phyloP scores from a whole-genome alignment of 2,888 invertebrate genomes.

The Diaprepes abbreviatus region DNA sequence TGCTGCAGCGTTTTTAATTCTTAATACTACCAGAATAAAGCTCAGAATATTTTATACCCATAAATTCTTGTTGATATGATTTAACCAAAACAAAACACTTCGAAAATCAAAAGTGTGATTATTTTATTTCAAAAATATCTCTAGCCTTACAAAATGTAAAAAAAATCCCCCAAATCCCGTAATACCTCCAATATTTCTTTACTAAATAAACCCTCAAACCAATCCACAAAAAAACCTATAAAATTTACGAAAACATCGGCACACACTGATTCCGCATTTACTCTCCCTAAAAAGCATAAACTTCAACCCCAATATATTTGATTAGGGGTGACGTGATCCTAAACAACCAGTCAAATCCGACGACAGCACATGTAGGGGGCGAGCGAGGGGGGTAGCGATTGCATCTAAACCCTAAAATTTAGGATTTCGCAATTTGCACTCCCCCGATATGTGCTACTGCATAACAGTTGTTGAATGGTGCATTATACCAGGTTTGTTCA shows the following conservation, averaged over 20 bases:
- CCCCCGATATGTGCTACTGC: constrained; percentile 8
- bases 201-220: not conserved
- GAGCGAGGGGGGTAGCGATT: constrained; percentile 26
- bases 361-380: constrained; percentile 23
- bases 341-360: constrained; percentile 45
- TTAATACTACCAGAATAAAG: too few relatives aligned
- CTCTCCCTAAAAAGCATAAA: constrained; percentile 31
- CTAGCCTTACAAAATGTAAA: too few relatives aligned
- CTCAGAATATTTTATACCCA: too few relatives aligned
- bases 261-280: constrained; percentile 15
- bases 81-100: too few relatives aligned
- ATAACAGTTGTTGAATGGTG: not conserved
- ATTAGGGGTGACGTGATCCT: constrained; percentile 40
- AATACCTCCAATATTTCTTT: constrained; percentile 6
- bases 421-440: constrained; percentile 35
- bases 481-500: not conserved
- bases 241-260: constrained; percentile 25
- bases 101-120: too few relatives aligned
- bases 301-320: constrained; percentile 21
- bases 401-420: constrained; percentile 26
- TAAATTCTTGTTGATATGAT: too few relatives aligned
- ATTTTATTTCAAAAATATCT: too few relatives aligned
- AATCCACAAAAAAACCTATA: constrained; percentile 22
- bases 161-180: not conserved
- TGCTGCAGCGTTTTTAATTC: too few relatives aligned